Conservation (phyloP, 2,888 invertebrate genomes). For the Agrochola lychnidis region DNA sequence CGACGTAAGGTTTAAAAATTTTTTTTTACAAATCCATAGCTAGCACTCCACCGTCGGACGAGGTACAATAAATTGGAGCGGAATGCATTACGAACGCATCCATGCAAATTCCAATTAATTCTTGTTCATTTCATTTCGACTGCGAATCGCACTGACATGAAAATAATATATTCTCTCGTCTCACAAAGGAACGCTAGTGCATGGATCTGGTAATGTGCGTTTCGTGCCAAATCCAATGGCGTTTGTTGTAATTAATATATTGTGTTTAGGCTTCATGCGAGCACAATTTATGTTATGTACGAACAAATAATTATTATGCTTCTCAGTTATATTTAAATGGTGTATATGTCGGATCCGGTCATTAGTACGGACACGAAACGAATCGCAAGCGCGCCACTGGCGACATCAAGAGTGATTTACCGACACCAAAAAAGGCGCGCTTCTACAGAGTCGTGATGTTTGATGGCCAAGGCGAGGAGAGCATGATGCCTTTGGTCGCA, state of each 20-base stretch:
- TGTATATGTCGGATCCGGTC: too few relatives aligned
- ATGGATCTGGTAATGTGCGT: slow-evolving; percentile 41
- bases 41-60: slow-evolving; percentile 15
- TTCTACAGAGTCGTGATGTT: too few relatives aligned
- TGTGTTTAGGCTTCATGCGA: slow-evolving; percentile 5
- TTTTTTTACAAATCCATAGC: slow-evolving; percentile 46
- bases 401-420: too few relatives aligned
- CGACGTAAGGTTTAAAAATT: neutral
- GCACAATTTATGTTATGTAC: slow-evolving; percentile 9
- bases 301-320: slow-evolving; percentile 1
- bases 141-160: slow-evolving; percentile 47
- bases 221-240: slow-evolving; percentile 40
- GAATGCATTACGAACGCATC: slow-evolving; percentile 64
- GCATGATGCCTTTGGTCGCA: too few relatives aligned
- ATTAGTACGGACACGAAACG: too few relatives aligned
- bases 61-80: slow-evolving; percentile 61
- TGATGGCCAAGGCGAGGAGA: too few relatives aligned
- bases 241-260: slow-evolving; percentile 42
- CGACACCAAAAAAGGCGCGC: too few relatives aligned
- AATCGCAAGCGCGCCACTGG: too few relatives aligned
- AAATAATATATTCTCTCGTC: slow-evolving; percentile 52
- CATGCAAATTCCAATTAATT: slow-evolving; percentile 67
- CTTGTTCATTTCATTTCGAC: slow-evolving; percentile 64
- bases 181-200: slow-evolving; percentile 41
- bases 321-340: neutral